Conservation (phyloP, 1,140 invertebrate species). For the Drosophila melanica region DNA sequence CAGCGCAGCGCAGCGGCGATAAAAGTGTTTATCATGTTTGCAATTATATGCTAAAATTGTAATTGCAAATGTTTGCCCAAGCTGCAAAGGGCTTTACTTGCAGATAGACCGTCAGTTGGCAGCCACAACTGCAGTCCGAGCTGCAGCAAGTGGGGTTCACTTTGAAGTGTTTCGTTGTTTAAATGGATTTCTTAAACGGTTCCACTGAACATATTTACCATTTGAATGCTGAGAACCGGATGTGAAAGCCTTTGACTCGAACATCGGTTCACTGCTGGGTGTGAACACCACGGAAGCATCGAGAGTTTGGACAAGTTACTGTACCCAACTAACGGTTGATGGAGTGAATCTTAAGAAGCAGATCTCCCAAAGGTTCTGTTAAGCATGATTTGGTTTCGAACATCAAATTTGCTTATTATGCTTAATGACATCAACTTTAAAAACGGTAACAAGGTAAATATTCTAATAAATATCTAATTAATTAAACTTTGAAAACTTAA, state of each 20-base stretch:
- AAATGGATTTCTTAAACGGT: constrained; percentile 82
- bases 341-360: constrained; percentile 8
- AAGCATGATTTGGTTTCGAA: background rate
- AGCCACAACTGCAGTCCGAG: background rate
- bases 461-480: too few relatives aligned
- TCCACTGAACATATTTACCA: constrained; percentile 70
- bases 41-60: constrained; percentile 83
- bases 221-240: constrained; percentile 70
- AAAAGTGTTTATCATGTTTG: constrained; percentile 83
- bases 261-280: constrained; percentile 44
- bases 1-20: constrained; percentile 57
- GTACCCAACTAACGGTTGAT: constrained; percentile 19
- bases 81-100: constrained; percentile 69
- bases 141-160: constrained; percentile 45
- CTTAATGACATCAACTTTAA: too few relatives aligned
- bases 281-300: constrained; percentile 32
- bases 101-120: constrained; percentile 50
- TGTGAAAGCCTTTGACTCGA: constrained; percentile 57
- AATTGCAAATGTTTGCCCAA: constrained; percentile 82
- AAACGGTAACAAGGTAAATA: too few relatives aligned
- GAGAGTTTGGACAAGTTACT: constrained; percentile 3
- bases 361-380: background rate
- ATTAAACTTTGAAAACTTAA: too few relatives aligned
- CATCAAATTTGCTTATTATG: background rate
- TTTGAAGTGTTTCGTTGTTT: constrained; percentile 80